Conservation (phyloP, 2,797 vertebrate species). For the Silurus aristotelis region DNA sequence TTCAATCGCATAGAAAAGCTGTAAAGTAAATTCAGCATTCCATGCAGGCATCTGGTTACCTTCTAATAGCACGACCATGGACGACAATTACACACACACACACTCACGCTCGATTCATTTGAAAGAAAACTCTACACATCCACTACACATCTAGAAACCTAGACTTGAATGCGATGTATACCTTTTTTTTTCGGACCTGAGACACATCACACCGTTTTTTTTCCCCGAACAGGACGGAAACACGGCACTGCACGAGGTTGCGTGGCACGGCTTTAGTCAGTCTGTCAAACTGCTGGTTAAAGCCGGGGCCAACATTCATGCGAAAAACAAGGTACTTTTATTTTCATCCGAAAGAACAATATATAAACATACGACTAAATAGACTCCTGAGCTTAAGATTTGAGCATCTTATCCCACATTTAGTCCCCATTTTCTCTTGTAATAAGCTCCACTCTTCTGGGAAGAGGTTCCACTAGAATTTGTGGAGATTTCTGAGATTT, state of each 20-base stretch:
- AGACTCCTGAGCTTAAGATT: no score
- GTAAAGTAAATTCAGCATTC: background rate
- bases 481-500: no score
- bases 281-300: constrained; percentile 93
- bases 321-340: constrained; percentile 88
- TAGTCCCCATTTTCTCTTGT: no score
- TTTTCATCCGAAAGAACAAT: background rate
- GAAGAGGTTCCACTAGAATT: no score
- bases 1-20: background rate
- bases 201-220: constrained; percentile 2
- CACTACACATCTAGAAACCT: background rate
- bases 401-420: no score
- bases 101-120: no score
- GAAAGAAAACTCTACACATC: no score
- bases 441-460: no score
- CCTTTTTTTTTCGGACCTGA: background rate
- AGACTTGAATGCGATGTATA: background rate
- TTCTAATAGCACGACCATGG: background rate
- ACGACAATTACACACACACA: background rate
- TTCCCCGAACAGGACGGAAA: constrained; percentile 84
- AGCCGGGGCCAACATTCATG: constrained; percentile 92
- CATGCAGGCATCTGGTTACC: background rate
- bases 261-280: constrained; percentile 96
- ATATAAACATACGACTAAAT: background rate
- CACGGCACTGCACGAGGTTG: constrained; percentile 90